Base-by-base conservation (phyloP, 2,888 invertebrate species). In the Agrilus cyanescens region DNA sequence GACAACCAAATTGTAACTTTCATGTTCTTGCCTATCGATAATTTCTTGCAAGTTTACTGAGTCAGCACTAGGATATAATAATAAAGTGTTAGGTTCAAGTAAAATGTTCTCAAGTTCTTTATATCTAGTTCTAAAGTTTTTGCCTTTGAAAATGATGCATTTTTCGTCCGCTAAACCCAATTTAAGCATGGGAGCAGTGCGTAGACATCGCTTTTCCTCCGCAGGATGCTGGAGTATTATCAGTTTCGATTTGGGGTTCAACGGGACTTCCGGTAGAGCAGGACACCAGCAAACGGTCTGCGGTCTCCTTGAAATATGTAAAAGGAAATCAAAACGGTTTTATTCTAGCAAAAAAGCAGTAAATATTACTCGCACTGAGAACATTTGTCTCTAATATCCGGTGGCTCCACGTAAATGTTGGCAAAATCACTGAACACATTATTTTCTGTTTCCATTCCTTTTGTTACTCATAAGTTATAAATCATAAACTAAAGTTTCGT, bases 151-250 rank as follows among this genome's bases (percentile, higher is more conserved):
- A 57, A 82, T 76, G 51, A 82, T 70, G 69, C 91, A 93, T 68
- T 83, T 85, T 41, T 79, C 82, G 40, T 76, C 66, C 37, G 73
- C 70, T 46, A 94, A 66, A 20, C 87, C 84, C 40, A 88, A 70
- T 53, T 81, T 75, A 29, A 95, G 69, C 86, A 95, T 95, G 10
- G 87, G 84, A 12, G 88, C 91, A 25, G 94, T 95, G 40, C 89
- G 77, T 35, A 94, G 71, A 55, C 87, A 85, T 53, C 94, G 73
- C 60, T 87, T 86, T 59, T 89, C 88, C 74, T 94, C 94, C 46
- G 89, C 90, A 12, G 94, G 94, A 70, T 94, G 94, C 65, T 94
- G 94, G 6, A 94, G 70, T 45, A 94, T 74, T 50, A 90, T 78
- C 37, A 94, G 72, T 54, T 73, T 76, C 45, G 86, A 85, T 41